Percentiles rank a stretch among this genome's conserved stretches.
Evolutionary conservation across 2,113 vertebrate genomes (phyloP).

Genomic region (Gracilinanus agilis): DNA sequence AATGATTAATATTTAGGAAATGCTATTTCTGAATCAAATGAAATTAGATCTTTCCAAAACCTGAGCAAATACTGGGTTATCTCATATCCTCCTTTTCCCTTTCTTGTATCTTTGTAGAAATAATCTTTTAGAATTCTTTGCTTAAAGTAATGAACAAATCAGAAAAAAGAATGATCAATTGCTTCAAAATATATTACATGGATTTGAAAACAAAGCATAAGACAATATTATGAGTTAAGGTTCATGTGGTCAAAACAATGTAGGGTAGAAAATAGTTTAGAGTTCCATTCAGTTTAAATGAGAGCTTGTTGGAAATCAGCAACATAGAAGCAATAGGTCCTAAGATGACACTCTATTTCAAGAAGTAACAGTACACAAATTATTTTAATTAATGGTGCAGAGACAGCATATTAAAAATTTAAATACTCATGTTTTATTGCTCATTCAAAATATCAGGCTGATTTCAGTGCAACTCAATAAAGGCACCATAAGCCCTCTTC

Average conservation of each 20-base stretch:
- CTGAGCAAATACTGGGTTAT: conserved; percentile 1
- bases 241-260: not conserved
- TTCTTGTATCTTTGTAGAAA: conserved; percentile 22
- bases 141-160: not conserved
- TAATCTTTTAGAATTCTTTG: not conserved
- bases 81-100: not conserved
- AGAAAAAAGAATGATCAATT: conserved; percentile 23
- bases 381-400: conserved; percentile 65
- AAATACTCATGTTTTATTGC: conserved; percentile 70
- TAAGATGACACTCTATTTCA: conserved; percentile 61
- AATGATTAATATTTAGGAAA: not conserved
- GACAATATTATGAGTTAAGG: not conserved
- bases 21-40: not conserved
- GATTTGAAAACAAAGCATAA: not conserved
- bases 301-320: conserved; percentile 24
- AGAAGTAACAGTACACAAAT: conserved; percentile 70
- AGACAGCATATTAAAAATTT: conserved; percentile 64
- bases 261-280: conserved; percentile 9
- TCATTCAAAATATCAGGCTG: conserved; percentile 54
- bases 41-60: conserved; percentile 46
- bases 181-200: not conserved
- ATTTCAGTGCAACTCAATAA: conserved; percentile 59
- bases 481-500: conserved; percentile 49
- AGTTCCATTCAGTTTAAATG: conserved; percentile 8
- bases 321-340: conserved; percentile 37